These are phyloP conservation scores for Thaumatotibia leucotreta DNA, from an alignment of 1,140 invertebrate species.

Conservation along the genomic window DNA sequence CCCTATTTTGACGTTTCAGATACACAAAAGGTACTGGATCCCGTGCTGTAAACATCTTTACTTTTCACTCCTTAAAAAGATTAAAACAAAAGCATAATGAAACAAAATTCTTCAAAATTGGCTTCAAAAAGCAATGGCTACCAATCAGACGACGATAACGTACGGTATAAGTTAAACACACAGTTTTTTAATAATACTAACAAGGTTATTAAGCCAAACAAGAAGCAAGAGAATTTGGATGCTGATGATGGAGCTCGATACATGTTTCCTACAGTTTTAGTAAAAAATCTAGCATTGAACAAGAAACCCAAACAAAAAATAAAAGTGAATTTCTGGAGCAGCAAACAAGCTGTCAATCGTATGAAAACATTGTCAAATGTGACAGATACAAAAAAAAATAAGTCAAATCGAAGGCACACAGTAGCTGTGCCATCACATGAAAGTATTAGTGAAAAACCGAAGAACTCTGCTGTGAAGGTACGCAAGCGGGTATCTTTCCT, in stretches of 20 bases:
- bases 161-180: slow-evolving; percentile 60
- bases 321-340: slow-evolving; percentile 71
- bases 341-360: slow-evolving; percentile 42
- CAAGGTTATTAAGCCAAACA: slow-evolving; percentile 32
- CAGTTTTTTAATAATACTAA: slow-evolving; percentile 38
- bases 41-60: neutral
- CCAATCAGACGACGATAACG: slow-evolving; percentile 60
- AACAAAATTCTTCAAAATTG: slow-evolving; percentile 33
- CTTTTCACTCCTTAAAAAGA: slow-evolving; percentile 9
- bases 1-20: slow-evolving; percentile 12
- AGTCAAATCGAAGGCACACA: slow-evolving; percentile 46
- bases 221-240: slow-evolving; percentile 30
- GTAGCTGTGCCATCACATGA: slow-evolving; percentile 29
- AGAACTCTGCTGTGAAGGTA: slow-evolving; percentile 46
- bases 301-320: slow-evolving; percentile 60
- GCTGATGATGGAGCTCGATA: slow-evolving; percentile 61
- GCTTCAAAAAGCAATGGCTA: slow-evolving; percentile 44
- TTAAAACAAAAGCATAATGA: slow-evolving; percentile 30
- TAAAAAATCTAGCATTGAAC: slow-evolving; percentile 37
- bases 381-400: slow-evolving; percentile 33
- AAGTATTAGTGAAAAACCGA: slow-evolving; percentile 34
- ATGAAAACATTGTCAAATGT: no score
- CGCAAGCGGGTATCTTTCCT: slow-evolving; percentile 62
- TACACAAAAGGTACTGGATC: neutral
- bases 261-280: slow-evolving; percentile 44